Evolutionary conservation across 2,888 invertebrate genomes (phyloP).

Genomic region (Flexamia atlantica): DNA sequence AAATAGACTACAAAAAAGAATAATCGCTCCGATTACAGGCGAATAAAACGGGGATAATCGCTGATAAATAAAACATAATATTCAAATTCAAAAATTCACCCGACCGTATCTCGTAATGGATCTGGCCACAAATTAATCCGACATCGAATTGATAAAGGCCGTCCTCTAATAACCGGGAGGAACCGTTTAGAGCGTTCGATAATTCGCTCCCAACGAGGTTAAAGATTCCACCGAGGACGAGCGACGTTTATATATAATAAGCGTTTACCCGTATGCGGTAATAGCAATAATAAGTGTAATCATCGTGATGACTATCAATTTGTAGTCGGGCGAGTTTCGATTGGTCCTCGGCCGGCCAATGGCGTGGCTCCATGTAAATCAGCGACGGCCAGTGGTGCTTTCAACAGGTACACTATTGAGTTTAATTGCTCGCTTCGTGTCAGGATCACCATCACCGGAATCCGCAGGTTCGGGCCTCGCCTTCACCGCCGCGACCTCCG

Average conservation of each 20-base stretch:
- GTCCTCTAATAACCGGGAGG: slow-evolving; percentile 39
- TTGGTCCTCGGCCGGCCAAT: slow-evolving; percentile 48
- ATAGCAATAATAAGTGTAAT: slow-evolving; percentile 63
- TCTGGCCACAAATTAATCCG: slow-evolving; percentile 52
- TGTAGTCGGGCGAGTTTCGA: slow-evolving; percentile 43
- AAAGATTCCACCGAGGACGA: slow-evolving; percentile 57
- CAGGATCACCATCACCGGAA: background rate
- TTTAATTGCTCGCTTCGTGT: slow-evolving; percentile 50
- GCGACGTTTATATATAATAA: slow-evolving; percentile 60
- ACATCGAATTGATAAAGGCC: slow-evolving; percentile 52
- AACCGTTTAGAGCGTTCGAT: slow-evolving; percentile 27
- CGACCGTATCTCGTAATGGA: slow-evolving; percentile 37
- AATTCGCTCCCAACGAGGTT: slow-evolving; percentile 56
- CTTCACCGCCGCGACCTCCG: background rate
- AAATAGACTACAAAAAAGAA: slow-evolving; percentile 47
- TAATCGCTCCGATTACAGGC: slow-evolving; percentile 51
- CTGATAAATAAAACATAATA: slow-evolving; percentile 57
- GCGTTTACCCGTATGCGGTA: slow-evolving; percentile 61
- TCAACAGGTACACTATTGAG: slow-evolving; percentile 48
- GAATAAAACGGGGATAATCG: slow-evolving; percentile 51
- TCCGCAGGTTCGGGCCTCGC: background rate
- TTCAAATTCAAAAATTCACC: slow-evolving; percentile 49
- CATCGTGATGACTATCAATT: slow-evolving; percentile 62
- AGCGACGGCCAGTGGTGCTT: slow-evolving; percentile 41
- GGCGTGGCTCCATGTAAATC: slow-evolving; percentile 46